Conservation (phyloP, 2,113 vertebrate species). For the Nycticryphes semicollaris region DNA sequence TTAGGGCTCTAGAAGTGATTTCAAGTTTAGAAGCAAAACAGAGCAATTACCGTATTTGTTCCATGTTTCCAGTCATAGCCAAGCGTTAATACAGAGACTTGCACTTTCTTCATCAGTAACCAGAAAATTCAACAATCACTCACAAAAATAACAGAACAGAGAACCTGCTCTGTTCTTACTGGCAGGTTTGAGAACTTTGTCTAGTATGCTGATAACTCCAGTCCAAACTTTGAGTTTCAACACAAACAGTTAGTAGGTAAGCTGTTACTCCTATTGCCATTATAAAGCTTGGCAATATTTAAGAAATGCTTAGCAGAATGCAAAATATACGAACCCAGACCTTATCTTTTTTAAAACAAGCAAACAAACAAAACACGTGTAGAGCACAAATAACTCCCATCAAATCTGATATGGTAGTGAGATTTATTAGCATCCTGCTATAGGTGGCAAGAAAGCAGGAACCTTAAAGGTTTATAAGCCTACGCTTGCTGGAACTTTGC, state of each 20-base stretch:
- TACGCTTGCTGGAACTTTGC: neutral
- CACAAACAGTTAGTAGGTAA: neutral
- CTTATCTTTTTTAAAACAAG: neutral
- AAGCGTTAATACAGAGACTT: neutral
- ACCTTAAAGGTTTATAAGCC: neutral
- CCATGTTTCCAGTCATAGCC: neutral
- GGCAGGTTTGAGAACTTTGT: neutral
- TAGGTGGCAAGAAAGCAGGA: neutral
- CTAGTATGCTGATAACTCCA: neutral
- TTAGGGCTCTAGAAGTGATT: neutral
- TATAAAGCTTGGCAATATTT: rapidly evolving
- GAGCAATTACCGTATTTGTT: neutral
- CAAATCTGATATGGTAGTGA: neutral
- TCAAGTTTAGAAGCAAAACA: neutral
- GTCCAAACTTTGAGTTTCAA: neutral
- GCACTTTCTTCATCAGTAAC: neutral
- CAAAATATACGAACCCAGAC: neutral
- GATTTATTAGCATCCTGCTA: neutral
- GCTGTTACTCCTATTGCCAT: neutral
- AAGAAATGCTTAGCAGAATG: neutral
- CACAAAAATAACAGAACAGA: neutral
- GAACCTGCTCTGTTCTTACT: neutral
- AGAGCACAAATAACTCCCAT: neutral
- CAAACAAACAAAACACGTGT: neutral
- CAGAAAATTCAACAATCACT: neutral